These are phyloP conservation scores for Spicauda simplicius DNA, from an alignment of 2,888 invertebrate species.

Conservation along the genomic window DNA sequence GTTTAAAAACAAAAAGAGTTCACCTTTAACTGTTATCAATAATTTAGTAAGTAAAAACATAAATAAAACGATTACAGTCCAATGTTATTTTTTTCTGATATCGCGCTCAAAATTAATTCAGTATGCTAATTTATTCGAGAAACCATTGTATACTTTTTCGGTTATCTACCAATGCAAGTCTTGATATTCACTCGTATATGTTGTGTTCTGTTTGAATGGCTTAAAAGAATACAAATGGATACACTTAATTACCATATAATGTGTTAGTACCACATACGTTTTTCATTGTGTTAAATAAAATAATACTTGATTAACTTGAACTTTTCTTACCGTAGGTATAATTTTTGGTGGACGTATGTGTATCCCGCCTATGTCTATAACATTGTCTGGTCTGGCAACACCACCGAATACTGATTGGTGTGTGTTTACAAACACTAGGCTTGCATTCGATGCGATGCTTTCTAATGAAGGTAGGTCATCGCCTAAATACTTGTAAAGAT, in stretches of 20 bases:
- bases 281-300: not conserved
- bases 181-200: not conserved
- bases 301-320: not conserved
- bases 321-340: slow-evolving; percentile 76
- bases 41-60: too few relatives aligned
- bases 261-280: not conserved
- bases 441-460: slow-evolving; percentile 83
- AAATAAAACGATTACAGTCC: not conserved
- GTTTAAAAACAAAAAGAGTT: too few relatives aligned
- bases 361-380: slow-evolving; percentile 88
- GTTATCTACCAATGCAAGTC: too few relatives aligned
- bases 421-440: slow-evolving; percentile 86
- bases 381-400: slow-evolving; percentile 83
- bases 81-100: not conserved
- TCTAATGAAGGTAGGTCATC: slow-evolving; percentile 82
- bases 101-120: not conserved
- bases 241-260: not conserved
- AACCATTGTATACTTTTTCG: slow-evolving; percentile 10
- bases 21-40: too few relatives aligned
- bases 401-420: slow-evolving; percentile 87
- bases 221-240: not conserved
- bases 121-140: slow-evolving; percentile 3
- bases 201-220: not conserved
- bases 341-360: slow-evolving; percentile 80
- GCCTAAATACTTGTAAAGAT: slow-evolving; percentile 79